Evolutionary conservation across 2,113 vertebrate species (phyloP).

Genomic region (Terrapene triunguis): DNA sequence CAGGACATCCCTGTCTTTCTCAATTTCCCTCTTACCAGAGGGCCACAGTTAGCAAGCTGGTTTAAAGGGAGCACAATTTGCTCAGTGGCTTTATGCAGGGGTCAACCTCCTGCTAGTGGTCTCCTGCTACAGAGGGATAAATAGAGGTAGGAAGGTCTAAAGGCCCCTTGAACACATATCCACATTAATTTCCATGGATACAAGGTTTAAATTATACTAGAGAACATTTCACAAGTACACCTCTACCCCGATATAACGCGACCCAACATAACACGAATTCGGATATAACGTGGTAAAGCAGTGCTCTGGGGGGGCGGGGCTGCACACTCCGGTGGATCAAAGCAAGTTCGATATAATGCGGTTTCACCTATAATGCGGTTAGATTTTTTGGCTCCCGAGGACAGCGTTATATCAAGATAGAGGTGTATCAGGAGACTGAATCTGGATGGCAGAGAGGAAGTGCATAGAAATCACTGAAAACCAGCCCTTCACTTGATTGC

Average conservation of each 20-base stretch:
- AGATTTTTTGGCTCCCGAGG: no score
- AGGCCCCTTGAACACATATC: background rate
- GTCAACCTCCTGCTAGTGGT: background rate
- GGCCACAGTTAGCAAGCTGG: background rate
- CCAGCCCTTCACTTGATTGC: background rate
- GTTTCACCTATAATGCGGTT: no score
- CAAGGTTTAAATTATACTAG: no score
- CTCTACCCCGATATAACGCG: no score
- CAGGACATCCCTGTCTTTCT: no score
- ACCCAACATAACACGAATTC: no score
- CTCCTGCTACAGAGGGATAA: background rate
- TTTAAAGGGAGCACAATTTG: background rate
- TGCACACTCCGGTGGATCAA: no score
- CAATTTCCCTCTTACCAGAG: background rate
- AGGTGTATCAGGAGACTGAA: background rate
- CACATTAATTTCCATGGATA: background rate
- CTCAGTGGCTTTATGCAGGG: background rate
- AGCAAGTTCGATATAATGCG: no score
- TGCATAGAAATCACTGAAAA: conserved; percentile 9
- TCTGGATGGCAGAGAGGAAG: conserved; percentile 30
- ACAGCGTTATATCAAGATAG: no score
- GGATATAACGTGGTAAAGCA: no score
- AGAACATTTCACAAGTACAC: background rate
- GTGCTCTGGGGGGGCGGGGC: no score
- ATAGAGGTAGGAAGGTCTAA: background rate